A percentile compares a stretch with the other conserved stretches of the same genome.
Conservation (phyloP, 2,797 vertebrate genomes). For the Lepilemur ruficaudatus region DNA sequence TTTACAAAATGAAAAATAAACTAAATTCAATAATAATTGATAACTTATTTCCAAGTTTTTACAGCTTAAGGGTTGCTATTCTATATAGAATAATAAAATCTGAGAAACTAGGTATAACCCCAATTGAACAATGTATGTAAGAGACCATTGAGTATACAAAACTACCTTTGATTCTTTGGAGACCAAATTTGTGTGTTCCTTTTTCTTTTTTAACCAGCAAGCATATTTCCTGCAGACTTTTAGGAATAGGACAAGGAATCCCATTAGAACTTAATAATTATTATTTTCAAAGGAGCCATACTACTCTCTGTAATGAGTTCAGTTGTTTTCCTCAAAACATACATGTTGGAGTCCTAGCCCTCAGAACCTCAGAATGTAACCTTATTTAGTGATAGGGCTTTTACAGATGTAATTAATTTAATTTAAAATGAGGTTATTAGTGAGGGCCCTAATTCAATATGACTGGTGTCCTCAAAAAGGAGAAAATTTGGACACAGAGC, state of each 20-base stretch:
- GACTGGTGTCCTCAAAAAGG: background rate
- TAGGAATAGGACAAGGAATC: background rate
- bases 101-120: background rate
- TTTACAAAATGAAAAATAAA: background rate
- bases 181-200: background rate
- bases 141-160: background rate
- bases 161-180: background rate
- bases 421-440: too few relatives aligned
- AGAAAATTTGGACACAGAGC: background rate
- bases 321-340: background rate
- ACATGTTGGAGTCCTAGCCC: too few relatives aligned
- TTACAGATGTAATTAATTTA: too few relatives aligned
- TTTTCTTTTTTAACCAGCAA: background rate
- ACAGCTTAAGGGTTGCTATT: background rate
- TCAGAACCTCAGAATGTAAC: too few relatives aligned
- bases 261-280: background rate
- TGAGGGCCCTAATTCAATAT: background rate
- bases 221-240: background rate
- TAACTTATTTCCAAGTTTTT: background rate
- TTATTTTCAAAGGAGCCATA: background rate
- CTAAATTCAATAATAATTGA: background rate
- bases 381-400: too few relatives aligned
- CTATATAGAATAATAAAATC: background rate
- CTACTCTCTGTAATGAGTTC: background rate
- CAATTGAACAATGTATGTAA: background rate